Evolutionary conservation across 2,113 vertebrate species (phyloP).

Genomic region (Vulpes ferrilata): DNA sequence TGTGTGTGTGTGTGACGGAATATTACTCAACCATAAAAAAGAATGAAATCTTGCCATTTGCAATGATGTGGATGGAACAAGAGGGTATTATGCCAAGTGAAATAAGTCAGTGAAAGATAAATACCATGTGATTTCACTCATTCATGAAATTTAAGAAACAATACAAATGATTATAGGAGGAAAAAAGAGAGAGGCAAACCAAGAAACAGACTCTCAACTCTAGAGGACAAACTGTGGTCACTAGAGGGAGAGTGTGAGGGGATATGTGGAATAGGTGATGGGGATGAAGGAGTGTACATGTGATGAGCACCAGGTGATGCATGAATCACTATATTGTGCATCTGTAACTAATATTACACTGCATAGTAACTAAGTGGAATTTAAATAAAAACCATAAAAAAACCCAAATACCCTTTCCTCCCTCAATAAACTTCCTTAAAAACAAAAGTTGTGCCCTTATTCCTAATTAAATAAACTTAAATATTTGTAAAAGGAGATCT

Average conservation of each 20-base stretch:
- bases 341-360: background rate
- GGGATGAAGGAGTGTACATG: background rate
- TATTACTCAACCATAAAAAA: background rate
- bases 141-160: background rate
- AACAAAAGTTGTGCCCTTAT: background rate
- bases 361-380: background rate
- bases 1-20: background rate
- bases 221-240: background rate
- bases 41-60: background rate
- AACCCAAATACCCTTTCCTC: background rate
- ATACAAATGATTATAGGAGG: background rate
- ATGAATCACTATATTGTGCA: background rate
- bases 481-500: background rate
- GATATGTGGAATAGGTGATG: background rate
- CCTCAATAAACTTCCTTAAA: background rate
- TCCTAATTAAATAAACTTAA: background rate
- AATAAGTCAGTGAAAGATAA: background rate
- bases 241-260: background rate
- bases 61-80: background rate
- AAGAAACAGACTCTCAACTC: background rate
- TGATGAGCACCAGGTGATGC: background rate
- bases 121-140: background rate
- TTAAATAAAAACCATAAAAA: background rate
- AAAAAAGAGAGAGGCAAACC: background rate
- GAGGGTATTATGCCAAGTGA: background rate